Percentiles rank a stretch among this genome's conserved stretches.
Evolutionary conservation across 2,113 vertebrate species (phyloP).

Genomic region (Fregetta grallaria): DNA sequence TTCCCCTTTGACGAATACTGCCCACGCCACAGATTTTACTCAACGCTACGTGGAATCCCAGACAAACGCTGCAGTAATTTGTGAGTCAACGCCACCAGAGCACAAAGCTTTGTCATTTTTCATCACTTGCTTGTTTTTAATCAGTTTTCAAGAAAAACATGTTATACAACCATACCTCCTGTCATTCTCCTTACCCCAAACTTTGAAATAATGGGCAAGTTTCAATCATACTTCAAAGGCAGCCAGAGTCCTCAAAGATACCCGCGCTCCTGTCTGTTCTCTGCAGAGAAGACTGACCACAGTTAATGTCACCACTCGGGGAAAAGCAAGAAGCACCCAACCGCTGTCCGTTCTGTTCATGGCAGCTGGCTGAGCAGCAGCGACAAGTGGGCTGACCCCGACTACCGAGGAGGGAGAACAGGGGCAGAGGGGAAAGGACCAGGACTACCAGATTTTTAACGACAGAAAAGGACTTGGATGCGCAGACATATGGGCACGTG

Average conservation of each 20-base stretch:
- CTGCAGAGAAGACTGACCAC: neutral
- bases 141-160: neutral
- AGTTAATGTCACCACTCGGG: too few species aligned
- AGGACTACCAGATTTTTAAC: neutral
- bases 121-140: neutral
- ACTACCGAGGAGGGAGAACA: neutral
- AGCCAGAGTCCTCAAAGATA: neutral
- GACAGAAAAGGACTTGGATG: neutral
- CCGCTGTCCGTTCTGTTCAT: neutral
- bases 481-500: neutral
- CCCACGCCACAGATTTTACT: neutral
- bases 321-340: neutral
- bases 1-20: neutral
- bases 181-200: neutral
- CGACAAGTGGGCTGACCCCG: neutral
- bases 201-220: neutral
- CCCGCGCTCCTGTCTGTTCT: neutral
- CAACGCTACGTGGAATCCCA: fast-evolving
- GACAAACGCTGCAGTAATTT: neutral
- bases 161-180: neutral
- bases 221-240: neutral
- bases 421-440: neutral
- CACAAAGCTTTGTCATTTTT: neutral
- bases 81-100: neutral
- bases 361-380: neutral